These are phyloP conservation scores for Nannoperca australis DNA, from an alignment of 2,797 vertebrate species.

Conservation along the genomic window DNA sequence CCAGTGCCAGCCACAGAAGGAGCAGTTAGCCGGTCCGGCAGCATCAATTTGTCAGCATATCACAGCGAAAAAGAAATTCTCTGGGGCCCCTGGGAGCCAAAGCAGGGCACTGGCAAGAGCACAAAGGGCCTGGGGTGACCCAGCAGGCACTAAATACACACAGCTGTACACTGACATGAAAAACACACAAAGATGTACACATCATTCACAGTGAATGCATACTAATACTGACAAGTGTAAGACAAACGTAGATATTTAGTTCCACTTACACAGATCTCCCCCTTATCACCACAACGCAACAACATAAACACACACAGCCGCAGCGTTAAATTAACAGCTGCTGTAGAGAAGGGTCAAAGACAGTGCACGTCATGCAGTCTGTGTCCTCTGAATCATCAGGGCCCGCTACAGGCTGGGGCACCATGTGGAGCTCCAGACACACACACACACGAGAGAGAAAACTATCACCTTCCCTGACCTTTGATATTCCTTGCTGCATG, in stretches of 20 bases:
- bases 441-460: conserved; percentile 24
- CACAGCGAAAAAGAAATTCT: conserved; percentile 58
- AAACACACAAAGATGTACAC: conserved; percentile 39
- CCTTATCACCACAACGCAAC: conserved; percentile 25
- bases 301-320: conserved; percentile 66
- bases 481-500: conserved; percentile 59
- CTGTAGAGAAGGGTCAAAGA: conserved; percentile 73
- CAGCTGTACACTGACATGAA: conserved; percentile 52
- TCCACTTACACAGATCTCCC: conserved; percentile 19
- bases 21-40: conserved; percentile 71
- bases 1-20: conserved; percentile 64
- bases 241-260: conserved; percentile 51
- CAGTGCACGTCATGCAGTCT: conserved; percentile 67
- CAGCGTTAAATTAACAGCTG: conserved; percentile 71
- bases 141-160: conserved; percentile 63
- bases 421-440: conserved; percentile 56
- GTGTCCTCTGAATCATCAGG: conserved; percentile 78
- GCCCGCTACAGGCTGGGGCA: conserved; percentile 60
- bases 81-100: conserved; percentile 58
- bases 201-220: conserved; percentile 33
- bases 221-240: conserved; percentile 47
- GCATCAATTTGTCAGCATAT: conserved; percentile 76
- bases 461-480: conserved; percentile 69
- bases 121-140: conserved; percentile 57
- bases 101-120: conserved; percentile 59